Conservation (phyloP, 2,113 vertebrate genomes). For the Xiphophorus maculatus region DNA sequence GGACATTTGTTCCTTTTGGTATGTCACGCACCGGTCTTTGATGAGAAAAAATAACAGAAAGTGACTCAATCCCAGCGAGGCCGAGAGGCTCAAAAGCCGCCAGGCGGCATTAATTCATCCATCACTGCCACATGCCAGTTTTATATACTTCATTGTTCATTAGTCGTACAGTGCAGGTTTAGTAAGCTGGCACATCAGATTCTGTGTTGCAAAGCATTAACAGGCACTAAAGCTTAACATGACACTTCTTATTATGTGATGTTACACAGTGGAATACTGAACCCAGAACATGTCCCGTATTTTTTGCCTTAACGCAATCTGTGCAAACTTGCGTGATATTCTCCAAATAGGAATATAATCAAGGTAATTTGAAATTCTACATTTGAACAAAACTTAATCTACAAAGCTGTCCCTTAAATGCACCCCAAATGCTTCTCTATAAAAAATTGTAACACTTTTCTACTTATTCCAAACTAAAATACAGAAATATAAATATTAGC, state of each 20-base stretch:
- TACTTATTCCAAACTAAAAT: slow-evolving; percentile 14
- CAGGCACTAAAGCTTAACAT: slow-evolving; percentile 35
- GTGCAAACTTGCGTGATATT: slow-evolving; percentile 7
- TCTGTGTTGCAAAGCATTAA: slow-evolving; percentile 33
- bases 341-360: slow-evolving; percentile 14
- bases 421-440: neutral
- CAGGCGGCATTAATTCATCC: slow-evolving; percentile 27
- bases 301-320: slow-evolving; percentile 13
- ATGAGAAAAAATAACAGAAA: slow-evolving; percentile 26
- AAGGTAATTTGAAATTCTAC: slow-evolving; percentile 10
- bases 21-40: slow-evolving; percentile 25
- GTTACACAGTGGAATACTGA: slow-evolving; percentile 5
- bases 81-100: slow-evolving; percentile 25
- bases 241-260: slow-evolving; percentile 9
- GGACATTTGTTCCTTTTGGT: slow-evolving; percentile 8
- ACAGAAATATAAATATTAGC: slow-evolving; percentile 31
- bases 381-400: slow-evolving; percentile 12
- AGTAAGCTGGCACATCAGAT: slow-evolving; percentile 13
- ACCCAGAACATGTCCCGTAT: neutral
- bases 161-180: slow-evolving; percentile 28
- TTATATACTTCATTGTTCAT: slow-evolving; percentile 42
- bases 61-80: slow-evolving; percentile 34
- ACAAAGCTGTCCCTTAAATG: slow-evolving; percentile 23
- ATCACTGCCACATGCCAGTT: slow-evolving; percentile 27
- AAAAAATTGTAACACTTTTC: slow-evolving; percentile 9